phyloP scores from a whole-genome alignment of 2,888 invertebrate genomes.

The Mycalesis mineus region DNA sequence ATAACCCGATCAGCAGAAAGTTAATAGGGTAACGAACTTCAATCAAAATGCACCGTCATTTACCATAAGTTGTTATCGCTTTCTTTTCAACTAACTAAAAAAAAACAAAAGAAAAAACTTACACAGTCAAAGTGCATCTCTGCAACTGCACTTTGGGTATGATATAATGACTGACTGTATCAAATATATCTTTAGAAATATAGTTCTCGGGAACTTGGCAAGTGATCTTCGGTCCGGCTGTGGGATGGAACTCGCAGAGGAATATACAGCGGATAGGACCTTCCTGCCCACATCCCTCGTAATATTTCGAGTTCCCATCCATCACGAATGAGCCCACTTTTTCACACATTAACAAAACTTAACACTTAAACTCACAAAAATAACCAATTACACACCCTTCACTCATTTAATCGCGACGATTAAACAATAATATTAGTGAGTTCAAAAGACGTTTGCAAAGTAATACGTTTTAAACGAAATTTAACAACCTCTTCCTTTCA shows the following conservation, averaged over 20 bases:
- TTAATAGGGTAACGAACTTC: too few species aligned
- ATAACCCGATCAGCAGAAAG: too few species aligned
- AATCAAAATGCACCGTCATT: not conserved
- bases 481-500: not conserved
- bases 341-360: constrained; percentile 10
- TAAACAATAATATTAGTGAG: not conserved
- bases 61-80: not conserved
- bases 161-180: constrained; percentile 88
- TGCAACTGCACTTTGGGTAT: constrained; percentile 90
- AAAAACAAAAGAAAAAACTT: constrained; percentile 52
- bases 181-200: constrained; percentile 89
- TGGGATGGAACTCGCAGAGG: constrained; percentile 86
- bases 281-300: constrained; percentile 80
- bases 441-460: not conserved
- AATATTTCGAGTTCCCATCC: constrained; percentile 70
- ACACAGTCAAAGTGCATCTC: constrained; percentile 88
- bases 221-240: constrained; percentile 86
- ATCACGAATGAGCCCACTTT: constrained; percentile 34
- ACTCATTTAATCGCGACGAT: not conserved
- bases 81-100: not conserved
- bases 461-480: not conserved
- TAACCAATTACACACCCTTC: not conserved
- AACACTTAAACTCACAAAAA: not conserved
- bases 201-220: constrained; percentile 89
- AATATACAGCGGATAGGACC: constrained; percentile 87